Base-by-base conservation (phyloP, 2,113 vertebrate species). In the Leiothrix lutea region DNA sequence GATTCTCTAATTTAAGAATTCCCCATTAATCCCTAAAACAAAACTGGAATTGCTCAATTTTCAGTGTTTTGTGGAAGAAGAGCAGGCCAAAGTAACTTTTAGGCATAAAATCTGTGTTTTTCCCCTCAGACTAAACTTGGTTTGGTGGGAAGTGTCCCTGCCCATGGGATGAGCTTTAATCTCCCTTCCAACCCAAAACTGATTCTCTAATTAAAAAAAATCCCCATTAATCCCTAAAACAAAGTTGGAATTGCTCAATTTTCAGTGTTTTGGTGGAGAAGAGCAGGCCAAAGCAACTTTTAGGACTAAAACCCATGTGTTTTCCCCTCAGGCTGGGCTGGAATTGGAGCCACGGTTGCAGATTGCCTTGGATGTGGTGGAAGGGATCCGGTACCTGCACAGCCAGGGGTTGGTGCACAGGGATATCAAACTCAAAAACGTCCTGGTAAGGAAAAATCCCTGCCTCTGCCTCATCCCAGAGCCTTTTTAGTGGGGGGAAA, bases 371-470 rank as follows among this genome's bases (percentile, higher is more conserved):
- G 99, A 99, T 42, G 99, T 99, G 44, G 99, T 99, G 82, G 99
- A 99, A 84, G 99, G 99, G 57, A 98, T 99, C 84, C 99, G 99
- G 33, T 99, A 99, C 96, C 98, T 99, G 95, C 99, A 99, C 89
- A 97, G 99, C 88, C 99, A 99, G 96, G 99, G 99, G 12, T 99
- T 99, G 16, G 97, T 99, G 65, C 99, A 99, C 97, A 96, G 99
- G 94, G 99, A 99, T 79, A 99, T 99, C 94, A 99, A 99, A 90
- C 98, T 99, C 18, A 99, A 99, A 97, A 99, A 99, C 24, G 99
- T 99, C 79, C 98, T 99, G 98, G 99, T 99, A 77, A 98, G 99
- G n/a, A 38, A 57, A 50, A 75, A 66, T 16, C 25, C 92, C 5
- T 33, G 2, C 36, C 6, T 51, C 42, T 88, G 66, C 12, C 35